Evolutionary conservation across 2,113 vertebrate species (phyloP).

Genomic region (Xiphophorus couchianus): DNA sequence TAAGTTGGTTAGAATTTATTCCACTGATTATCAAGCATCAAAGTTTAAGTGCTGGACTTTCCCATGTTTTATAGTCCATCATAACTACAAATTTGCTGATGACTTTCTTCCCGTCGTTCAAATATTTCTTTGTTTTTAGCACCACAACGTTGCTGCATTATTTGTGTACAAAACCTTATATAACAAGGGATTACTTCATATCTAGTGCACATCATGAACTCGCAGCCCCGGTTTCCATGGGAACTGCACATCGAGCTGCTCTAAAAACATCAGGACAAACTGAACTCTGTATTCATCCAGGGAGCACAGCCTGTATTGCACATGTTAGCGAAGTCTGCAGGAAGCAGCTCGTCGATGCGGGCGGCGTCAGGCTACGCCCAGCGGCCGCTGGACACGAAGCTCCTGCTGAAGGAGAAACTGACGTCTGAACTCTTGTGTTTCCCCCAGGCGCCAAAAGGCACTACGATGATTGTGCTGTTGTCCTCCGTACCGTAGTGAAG

Average conservation of each 20-base stretch:
- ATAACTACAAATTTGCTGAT: not conserved
- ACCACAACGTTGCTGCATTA: slow-evolving; percentile 26
- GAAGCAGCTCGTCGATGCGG: not conserved
- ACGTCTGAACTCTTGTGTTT: slow-evolving; percentile 88
- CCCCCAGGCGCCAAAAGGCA: slow-evolving; percentile 97
- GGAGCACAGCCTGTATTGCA: slow-evolving; percentile 51
- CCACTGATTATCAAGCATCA: not conserved
- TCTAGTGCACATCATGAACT: slow-evolving; percentile 49
- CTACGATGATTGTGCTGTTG: slow-evolving; percentile 92
- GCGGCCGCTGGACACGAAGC: slow-evolving; percentile 92
- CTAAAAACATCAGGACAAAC: slow-evolving; percentile 37
- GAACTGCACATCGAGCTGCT: slow-evolving; percentile 32
- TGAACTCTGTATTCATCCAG: slow-evolving; percentile 16
- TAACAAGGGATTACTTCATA: slow-evolving; percentile 17
- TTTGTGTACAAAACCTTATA: slow-evolving; percentile 26
- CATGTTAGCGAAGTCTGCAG: slow-evolving; percentile 38
- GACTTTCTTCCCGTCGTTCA: slow-evolving; percentile 13
- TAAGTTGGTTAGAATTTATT: not conserved
- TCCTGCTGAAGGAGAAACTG: slow-evolving; percentile 94
- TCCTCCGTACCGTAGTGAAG: slow-evolving; percentile 93
- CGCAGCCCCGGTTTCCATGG: slow-evolving; percentile 7
- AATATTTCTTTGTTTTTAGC: slow-evolving; percentile 14
- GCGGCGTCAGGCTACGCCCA: slow-evolving; percentile 83
- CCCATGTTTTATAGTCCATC: not conserved
- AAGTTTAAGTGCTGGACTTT: not conserved